Conservation (phyloP, 2,113 vertebrate species). For the Acrocephalus arundinaceus region DNA sequence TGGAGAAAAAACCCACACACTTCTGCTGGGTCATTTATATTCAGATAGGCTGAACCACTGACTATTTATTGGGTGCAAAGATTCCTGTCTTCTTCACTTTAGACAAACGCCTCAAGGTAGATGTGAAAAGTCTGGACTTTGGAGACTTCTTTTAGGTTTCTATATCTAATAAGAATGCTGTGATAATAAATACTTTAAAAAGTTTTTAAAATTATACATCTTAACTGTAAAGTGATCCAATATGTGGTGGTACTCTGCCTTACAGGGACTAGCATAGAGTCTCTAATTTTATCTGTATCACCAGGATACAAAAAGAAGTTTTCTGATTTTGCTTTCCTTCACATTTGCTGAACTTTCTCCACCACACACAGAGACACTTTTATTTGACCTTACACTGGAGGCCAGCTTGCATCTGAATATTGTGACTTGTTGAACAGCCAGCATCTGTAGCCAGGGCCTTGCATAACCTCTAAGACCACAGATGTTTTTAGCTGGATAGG, state of each 20-base stretch:
- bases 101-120: not conserved
- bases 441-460: slow-evolving; percentile 37
- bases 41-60: not conserved
- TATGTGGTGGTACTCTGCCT: not conserved
- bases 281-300: not conserved
- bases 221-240: not conserved
- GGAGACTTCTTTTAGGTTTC: not conserved
- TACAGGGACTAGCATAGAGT: not conserved
- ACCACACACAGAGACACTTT: slow-evolving; percentile 42
- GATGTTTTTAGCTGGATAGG: slow-evolving; percentile 36
- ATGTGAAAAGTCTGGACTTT: not conserved
- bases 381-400: slow-evolving; percentile 34
- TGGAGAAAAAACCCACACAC: not conserved
- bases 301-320: not conserved
- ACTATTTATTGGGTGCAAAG: not conserved
- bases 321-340: not conserved
- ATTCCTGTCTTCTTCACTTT: not conserved
- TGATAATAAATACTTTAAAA: not conserved
- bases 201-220: not conserved
- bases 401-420: slow-evolving; percentile 25
- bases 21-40: not conserved
- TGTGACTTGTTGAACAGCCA: slow-evolving; percentile 21
- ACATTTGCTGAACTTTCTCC: not conserved
- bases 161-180: not conserved
- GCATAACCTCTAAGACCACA: slow-evolving; percentile 19